Evolutionary conservation across 2,888 invertebrate species (phyloP).

Genomic region (Anticlea derivata): DNA sequence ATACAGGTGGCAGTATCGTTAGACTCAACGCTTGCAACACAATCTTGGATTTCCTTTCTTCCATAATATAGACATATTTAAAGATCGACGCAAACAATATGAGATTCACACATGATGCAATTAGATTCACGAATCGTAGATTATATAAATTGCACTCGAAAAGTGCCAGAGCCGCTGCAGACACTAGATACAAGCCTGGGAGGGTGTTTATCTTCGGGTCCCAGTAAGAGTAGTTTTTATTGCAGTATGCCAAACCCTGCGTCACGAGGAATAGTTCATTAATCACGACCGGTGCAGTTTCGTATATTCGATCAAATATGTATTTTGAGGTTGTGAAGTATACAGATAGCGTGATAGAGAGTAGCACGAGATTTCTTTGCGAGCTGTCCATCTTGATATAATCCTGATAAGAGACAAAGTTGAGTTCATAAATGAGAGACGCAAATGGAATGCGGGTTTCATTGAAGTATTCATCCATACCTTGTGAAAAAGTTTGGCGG

Average conservation of each 20-base stretch:
- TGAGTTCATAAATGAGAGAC: neutral
- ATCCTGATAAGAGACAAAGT: constrained; percentile 10
- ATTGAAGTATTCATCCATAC: too few relatives aligned
- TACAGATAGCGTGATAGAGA: constrained; percentile 36
- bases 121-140: constrained; percentile 88
- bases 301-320: constrained; percentile 60
- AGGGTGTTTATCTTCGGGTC: constrained; percentile 98
- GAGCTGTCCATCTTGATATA: constrained; percentile 43
- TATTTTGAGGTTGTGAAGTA: constrained; percentile 57
- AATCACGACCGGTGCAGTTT: constrained; percentile 76
- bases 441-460: neutral
- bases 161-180: constrained; percentile 85
- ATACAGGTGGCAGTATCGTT: constrained; percentile 91
- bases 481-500: too few relatives aligned
- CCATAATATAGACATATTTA: constrained; percentile 62
- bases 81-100: constrained; percentile 86
- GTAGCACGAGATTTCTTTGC: constrained; percentile 45
- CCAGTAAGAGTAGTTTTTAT: constrained; percentile 93
- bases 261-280: constrained; percentile 98
- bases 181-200: constrained; percentile 94
- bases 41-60: constrained; percentile 56
- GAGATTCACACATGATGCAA: constrained; percentile 88
- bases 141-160: constrained; percentile 86
- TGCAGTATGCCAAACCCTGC: constrained; percentile 92
- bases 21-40: constrained; percentile 86